phyloP scores from a whole-genome alignment of 2,113 vertebrate species.

The Etia nguti region DNA sequence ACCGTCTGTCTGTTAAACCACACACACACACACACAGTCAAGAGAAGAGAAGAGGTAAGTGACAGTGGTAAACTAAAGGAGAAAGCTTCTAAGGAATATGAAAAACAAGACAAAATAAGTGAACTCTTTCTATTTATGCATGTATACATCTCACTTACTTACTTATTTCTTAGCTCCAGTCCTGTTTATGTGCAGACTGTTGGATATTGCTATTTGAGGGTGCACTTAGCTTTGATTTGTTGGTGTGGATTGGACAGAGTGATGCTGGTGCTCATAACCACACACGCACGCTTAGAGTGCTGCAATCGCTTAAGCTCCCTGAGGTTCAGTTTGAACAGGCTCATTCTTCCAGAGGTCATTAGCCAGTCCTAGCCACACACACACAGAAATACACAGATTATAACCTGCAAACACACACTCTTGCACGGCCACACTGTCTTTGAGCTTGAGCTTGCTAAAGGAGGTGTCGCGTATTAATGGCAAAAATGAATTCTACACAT shows the following conservation, averaged over 20 bases:
- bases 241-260: slow-evolving; percentile 29
- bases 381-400: background rate
- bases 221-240: slow-evolving; percentile 48
- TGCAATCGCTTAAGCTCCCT: slow-evolving; percentile 49
- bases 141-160: background rate
- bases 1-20: background rate
- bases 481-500: slow-evolving; percentile 44
- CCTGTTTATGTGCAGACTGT: background rate
- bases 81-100: background rate
- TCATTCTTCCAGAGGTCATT: slow-evolving; percentile 65
- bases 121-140: background rate
- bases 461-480: slow-evolving; percentile 47
- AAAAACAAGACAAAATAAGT: background rate
- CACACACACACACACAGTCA: background rate
- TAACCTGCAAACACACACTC: background rate
- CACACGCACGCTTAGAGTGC: background rate
- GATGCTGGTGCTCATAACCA: background rate
- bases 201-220: background rate
- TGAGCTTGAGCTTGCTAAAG: slow-evolving; percentile 39
- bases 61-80: background rate
- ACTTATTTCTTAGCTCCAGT: background rate
- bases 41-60: background rate
- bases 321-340: slow-evolving; percentile 58
- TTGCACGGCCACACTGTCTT: background rate
- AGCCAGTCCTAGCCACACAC: background rate